Evolutionary conservation across 1,140 invertebrate species (phyloP).

Genomic region (Phocides pigmalion): DNA sequence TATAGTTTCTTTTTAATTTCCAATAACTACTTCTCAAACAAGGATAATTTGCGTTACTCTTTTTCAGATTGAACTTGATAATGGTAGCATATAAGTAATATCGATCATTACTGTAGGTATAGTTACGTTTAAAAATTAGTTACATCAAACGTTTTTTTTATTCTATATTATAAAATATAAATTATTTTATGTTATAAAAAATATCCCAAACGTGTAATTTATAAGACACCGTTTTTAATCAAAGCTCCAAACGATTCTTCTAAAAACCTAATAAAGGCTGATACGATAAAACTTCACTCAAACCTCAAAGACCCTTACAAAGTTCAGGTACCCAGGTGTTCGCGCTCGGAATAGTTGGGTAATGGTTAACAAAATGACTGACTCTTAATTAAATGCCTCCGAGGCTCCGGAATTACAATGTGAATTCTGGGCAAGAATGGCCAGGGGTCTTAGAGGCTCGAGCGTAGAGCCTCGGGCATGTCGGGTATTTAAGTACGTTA

Average conservation of each 20-base stretch:
- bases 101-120: no score
- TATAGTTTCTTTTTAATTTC: no score
- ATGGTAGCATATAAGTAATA: no score
- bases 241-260: not conserved
- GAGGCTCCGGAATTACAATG: conserved; percentile 17
- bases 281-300: conserved; percentile 5
- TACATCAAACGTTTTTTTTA: no score
- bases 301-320: conserved; percentile 8
- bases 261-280: not conserved
- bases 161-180: no score
- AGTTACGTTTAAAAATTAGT: no score
- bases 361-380: conserved; percentile 16
- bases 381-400: conserved; percentile 14
- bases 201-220: no score
- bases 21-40: no score
- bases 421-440: conserved; percentile 14
- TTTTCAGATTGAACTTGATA: no score
- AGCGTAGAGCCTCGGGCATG: not conserved
- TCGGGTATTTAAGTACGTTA: not conserved
- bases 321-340: conserved; percentile 7
- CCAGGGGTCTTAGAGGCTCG: not conserved
- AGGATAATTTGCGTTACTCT: no score
- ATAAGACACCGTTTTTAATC: not conserved
- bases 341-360: conserved; percentile 13
- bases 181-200: no score